Percentiles rank a stretch among this genome's conserved stretches.
Evolutionary conservation across 1,140 invertebrate genomes (phyloP).

Genomic region (Drosophila punjabiensis): DNA sequence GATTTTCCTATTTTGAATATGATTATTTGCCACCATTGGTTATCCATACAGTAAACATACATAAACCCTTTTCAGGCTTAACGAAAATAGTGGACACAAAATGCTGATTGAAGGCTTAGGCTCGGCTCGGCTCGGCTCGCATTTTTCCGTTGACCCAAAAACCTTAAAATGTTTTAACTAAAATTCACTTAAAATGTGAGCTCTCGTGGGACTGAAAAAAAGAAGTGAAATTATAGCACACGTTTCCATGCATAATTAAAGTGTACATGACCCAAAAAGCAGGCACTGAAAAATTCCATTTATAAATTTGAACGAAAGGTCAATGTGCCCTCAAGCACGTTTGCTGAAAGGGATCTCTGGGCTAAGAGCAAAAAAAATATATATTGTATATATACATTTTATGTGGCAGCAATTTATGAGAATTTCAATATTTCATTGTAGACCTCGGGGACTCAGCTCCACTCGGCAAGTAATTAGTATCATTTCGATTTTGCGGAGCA

Average conservation of each 20-base stretch:
- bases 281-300: conserved; percentile 30
- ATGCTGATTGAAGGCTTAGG: conserved; percentile 29
- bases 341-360: conserved; percentile 23
- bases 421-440: conserved; percentile 31
- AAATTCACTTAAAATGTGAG: conserved; percentile 42
- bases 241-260: conserved; percentile 70
- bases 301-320: conserved; percentile 32
- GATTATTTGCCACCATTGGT: conserved; percentile 34
- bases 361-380: not conserved
- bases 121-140: not conserved
- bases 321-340: conserved; percentile 19
- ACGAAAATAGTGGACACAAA: conserved; percentile 18
- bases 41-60: not conserved
- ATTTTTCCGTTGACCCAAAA: conserved; percentile 33
- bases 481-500: conserved; percentile 32
- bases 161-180: conserved; percentile 27
- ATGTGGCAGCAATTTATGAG: conserved; percentile 33
- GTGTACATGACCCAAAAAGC: conserved; percentile 47
- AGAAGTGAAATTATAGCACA: conserved; percentile 41
- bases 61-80: conserved; percentile 11
- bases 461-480: conserved; percentile 41
- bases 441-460: conserved; percentile 17
- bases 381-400: conserved; percentile 1
- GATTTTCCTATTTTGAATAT: conserved; percentile 53
- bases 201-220: not conserved